Base-by-base conservation (phyloP, 35 echinoderm and acorn worm genomes). In the Hemicentrotus pulcherrimus region DNA sequence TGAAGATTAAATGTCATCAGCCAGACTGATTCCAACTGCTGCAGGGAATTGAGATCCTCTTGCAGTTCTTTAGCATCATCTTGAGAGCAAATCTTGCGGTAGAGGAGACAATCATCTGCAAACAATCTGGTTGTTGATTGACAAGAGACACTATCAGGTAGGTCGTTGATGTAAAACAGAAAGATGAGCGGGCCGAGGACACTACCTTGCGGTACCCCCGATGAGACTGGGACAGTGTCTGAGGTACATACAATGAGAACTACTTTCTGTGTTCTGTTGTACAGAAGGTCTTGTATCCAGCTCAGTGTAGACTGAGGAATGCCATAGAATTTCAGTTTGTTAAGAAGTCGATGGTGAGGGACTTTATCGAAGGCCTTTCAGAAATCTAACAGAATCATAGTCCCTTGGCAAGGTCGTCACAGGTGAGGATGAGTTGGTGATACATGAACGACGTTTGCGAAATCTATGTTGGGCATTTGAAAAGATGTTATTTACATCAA, bases 141-240 rank as follows among this genome's bases (percentile, higher is more conserved):
- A 32, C 4, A 24, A 93, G 60, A 41, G 35, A 41, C 35, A 41
- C 35, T 41, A 3, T 41, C 35, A 41, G 35, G 35, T 41, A 41
- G 35, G 48, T 94, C 92, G 35, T 96, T 94, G 32, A 96, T 96
- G 92, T 94, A 94, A 35, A 16, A 6, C 30, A 96, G 59, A 96
- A 96, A 96, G 45, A 96, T 9, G 14, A 94, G 32, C 32, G 95
- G 95, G 46, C 95, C 55, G 9, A 96, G 52, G 47, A 92, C 88
- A 6, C 11, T 96, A 89, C 95, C 95, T 47, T 93, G 88, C 10
- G 91, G 95, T 9, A 45, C 94, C 60, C 87, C 95, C 31, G 61
- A 65, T 41, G 35, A 41, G 35, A 41, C 35, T 41, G 35, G 0
- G 35, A 41, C 0, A 41, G 35, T 41, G 35, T 41, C 48, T 50